A percentile compares a stretch with the other conserved stretches of the same genome.
Conservation (phyloP, 2,888 invertebrate genomes). For the Scaptomyza polygonia region DNA sequence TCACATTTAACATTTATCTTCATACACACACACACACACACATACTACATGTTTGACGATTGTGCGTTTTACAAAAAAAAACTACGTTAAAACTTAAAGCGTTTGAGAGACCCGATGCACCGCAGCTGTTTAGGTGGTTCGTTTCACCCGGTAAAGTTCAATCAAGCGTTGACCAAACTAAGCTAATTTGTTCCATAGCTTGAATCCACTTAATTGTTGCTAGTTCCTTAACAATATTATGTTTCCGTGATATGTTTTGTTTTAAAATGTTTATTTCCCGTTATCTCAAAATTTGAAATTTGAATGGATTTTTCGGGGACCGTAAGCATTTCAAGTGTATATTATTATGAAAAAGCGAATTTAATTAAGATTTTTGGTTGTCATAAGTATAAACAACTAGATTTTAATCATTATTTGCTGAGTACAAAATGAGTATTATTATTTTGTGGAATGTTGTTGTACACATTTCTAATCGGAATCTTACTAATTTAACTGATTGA, state of each 20-base stretch:
- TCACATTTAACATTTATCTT: conserved; percentile 68
- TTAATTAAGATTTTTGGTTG: not conserved
- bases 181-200: conserved; percentile 49
- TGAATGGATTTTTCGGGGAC: not conserved
- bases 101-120: conserved; percentile 79
- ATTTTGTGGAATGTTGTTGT: too few relatives aligned
- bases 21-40: conserved; percentile 41
- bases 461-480: too few relatives aligned
- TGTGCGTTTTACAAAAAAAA: conserved; percentile 14
- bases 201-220: conserved; percentile 39
- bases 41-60: conserved; percentile 27
- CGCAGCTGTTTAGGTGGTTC: conserved; percentile 82
- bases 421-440: not conserved
- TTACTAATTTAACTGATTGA: not conserved
- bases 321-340: not conserved
- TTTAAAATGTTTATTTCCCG: conserved; percentile 4
- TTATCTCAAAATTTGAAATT: conserved; percentile 24
- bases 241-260: conserved; percentile 21
- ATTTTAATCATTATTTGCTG: not conserved
- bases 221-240: conserved; percentile 13
- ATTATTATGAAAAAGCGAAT: not conserved
- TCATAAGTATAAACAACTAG: not conserved
- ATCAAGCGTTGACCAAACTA: conserved; percentile 52
- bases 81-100: conserved; percentile 40
- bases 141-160: conserved; percentile 83